Percentiles rank a stretch among this genome's conserved stretches.
Conservation (phyloP, 1,140 invertebrate species). For the Camponotus pennsylvanicus region DNA sequence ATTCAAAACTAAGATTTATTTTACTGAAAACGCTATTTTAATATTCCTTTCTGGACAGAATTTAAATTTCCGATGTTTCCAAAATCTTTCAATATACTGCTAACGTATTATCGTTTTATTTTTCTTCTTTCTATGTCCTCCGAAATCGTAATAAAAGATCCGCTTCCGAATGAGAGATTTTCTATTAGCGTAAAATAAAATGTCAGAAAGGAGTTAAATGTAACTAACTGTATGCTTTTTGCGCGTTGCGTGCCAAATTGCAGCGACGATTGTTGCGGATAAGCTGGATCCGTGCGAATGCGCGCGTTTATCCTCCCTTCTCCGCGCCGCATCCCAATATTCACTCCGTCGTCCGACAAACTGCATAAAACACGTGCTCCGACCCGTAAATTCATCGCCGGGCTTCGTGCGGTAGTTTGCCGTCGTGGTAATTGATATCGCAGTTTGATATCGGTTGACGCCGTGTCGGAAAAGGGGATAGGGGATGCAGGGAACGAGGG, state of each 20-base stretch:
- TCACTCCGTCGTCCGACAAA: constrained; percentile 49
- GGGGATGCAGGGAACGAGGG: constrained; percentile 44
- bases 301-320: constrained; percentile 31
- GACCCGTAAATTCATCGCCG: constrained; percentile 60
- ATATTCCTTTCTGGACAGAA: neutral
- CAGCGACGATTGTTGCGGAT: constrained; percentile 34
- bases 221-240: neutral
- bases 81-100: constrained; percentile 7
- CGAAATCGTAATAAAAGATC: neutral
- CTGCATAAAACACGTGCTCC: constrained; percentile 61
- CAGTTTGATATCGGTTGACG: constrained; percentile 73
- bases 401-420: constrained; percentile 63
- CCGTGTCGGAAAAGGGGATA: constrained; percentile 53
- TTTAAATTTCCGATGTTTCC: neutral
- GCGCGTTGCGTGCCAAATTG: constrained; percentile 37
- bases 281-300: constrained; percentile 25
- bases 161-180: neutral
- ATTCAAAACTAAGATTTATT: neutral
- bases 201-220: neutral
- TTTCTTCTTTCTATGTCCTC: neutral
- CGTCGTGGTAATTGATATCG: constrained; percentile 71
- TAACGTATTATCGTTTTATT: neutral
- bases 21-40: too few species aligned
- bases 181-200: constrained; percentile 21
- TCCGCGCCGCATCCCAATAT: constrained; percentile 21